Conservation (phyloP, 2,113 vertebrate genomes). For the Rhinolophus ferrumequinum region DNA sequence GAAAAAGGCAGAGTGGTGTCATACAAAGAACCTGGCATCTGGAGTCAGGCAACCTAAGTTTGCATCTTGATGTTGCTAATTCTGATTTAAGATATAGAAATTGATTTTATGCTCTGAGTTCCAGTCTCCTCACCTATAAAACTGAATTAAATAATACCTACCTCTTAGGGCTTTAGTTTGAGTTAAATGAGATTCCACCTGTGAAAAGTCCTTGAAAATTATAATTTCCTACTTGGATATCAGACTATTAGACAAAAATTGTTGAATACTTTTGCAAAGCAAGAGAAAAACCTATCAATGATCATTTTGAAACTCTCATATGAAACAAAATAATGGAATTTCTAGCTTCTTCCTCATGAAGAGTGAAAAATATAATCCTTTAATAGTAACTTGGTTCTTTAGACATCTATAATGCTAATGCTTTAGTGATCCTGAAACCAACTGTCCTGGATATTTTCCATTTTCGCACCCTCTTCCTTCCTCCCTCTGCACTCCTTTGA, state of each 20-base stretch:
- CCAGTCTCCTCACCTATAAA: not conserved
- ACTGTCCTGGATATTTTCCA: not conserved
- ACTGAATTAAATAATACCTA: not conserved
- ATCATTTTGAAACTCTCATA: constrained; percentile 9
- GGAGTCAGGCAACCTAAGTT: not conserved
- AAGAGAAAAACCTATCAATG: not conserved
- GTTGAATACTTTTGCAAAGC: constrained; percentile 4
- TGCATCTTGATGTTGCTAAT: not conserved
- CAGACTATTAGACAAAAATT: not conserved
- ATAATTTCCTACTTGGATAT: not conserved
- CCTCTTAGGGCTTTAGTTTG: not conserved
- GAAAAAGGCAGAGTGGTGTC: not conserved
- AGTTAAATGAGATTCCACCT: not conserved
- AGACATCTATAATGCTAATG: not conserved
- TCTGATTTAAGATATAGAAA: not conserved
- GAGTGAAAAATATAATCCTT: not conserved
- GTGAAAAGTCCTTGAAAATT: not conserved
- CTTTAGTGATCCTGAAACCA: not conserved
- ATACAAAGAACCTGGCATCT: not conserved
- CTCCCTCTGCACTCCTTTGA: not conserved
- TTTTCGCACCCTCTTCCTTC: not conserved
- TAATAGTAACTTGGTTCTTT: not conserved
- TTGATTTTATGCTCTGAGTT: not conserved
- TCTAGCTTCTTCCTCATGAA: not conserved
- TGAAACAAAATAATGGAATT: not conserved